A percentile compares a stretch with the other conserved stretches of the same genome.
Conservation (phyloP, 2,797 vertebrate species). For the Melanotaenia maccullochi region DNA sequence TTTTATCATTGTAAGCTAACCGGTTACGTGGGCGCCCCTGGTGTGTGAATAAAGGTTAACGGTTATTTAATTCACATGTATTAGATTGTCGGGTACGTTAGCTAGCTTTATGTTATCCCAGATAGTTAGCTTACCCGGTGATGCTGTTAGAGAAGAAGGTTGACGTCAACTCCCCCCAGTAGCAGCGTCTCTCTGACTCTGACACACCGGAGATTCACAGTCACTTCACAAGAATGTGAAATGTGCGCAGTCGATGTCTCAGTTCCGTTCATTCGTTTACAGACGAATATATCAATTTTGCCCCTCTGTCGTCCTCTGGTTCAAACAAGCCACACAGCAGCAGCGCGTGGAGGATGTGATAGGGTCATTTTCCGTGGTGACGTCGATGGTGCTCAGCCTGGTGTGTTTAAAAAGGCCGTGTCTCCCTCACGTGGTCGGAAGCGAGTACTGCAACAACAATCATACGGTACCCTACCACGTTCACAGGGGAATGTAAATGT, state of each 20-base stretch:
- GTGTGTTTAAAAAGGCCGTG: not conserved
- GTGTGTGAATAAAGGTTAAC: not conserved
- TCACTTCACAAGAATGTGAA: not conserved
- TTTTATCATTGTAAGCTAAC: not conserved
- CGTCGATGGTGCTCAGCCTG: not conserved
- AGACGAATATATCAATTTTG: not conserved
- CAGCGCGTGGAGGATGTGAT: conserved; percentile 14
- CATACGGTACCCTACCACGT: too few relatives aligned
- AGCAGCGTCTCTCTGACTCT: not conserved
- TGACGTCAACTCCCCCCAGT: conserved; percentile 38
- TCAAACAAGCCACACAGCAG: not conserved
- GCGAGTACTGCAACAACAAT: not conserved
- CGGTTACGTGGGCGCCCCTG: not conserved
- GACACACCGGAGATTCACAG: not conserved
- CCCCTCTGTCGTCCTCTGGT: not conserved
- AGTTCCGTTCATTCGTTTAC: conserved; percentile 11
- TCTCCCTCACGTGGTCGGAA: conserved; percentile 9
- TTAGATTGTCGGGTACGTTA: not conserved
- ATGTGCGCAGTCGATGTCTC: not conserved
- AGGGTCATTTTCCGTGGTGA: not conserved
- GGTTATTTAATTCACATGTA: not conserved
- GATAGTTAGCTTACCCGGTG: conserved; percentile 68
- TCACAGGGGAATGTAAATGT: too few relatives aligned
- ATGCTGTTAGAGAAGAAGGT: conserved; percentile 37
- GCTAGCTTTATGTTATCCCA: conserved; percentile 31